phyloP scores from a whole-genome alignment of 2,113 vertebrate genomes.

The Onychostoma macrolepis region DNA sequence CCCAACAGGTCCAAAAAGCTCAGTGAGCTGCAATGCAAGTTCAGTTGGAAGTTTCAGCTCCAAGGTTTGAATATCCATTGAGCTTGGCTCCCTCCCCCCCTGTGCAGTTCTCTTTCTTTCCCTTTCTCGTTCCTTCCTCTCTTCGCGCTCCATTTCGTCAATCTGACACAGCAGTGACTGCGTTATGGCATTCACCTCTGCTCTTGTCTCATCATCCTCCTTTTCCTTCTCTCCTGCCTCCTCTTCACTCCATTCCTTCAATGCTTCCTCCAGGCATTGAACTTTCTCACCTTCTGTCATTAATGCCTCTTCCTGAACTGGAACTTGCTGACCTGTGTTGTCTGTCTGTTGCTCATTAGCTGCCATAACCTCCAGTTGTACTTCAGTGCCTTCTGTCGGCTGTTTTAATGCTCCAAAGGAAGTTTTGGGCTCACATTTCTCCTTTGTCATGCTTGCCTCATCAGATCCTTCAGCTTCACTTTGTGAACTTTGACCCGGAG shows the following conservation, averaged over 20 bases:
- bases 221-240: slow-evolving; percentile 52
- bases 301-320: slow-evolving; percentile 20
- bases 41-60: slow-evolving; percentile 91
- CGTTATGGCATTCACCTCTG: slow-evolving; percentile 61
- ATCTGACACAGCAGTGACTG: slow-evolving; percentile 64
- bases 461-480: not conserved
- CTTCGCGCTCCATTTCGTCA: slow-evolving; percentile 62
- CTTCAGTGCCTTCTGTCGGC: not conserved
- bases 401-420: not conserved
- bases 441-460: not conserved
- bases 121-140: slow-evolving; percentile 44
- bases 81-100: slow-evolving; percentile 16
- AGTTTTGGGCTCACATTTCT: not conserved
- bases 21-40: slow-evolving; percentile 89
- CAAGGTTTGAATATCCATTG: slow-evolving; percentile 84
- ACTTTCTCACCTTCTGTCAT: slow-evolving; percentile 14
- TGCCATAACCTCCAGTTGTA: not conserved
- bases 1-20: slow-evolving; percentile 95
- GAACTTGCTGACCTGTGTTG: not conserved
- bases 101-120: slow-evolving; percentile 1
- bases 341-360: slow-evolving; percentile 10
- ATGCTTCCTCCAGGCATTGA: slow-evolving; percentile 33
- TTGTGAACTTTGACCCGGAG: not conserved
- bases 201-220: slow-evolving; percentile 20
- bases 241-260: slow-evolving; percentile 32